Evolutionary conservation across 2,888 invertebrate genomes (phyloP).

Genomic region (Agriotes lineatus): DNA sequence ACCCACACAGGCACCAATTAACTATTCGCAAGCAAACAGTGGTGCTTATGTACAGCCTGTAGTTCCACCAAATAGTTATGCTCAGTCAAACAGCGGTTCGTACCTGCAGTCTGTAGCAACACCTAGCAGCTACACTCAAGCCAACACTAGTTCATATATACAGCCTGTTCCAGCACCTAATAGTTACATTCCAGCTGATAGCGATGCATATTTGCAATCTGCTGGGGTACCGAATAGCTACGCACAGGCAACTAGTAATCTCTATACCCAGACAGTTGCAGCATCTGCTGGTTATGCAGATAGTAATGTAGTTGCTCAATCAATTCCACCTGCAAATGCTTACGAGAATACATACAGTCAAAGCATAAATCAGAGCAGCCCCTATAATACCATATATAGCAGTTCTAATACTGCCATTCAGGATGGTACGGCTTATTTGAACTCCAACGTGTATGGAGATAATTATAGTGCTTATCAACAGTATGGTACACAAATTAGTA

Average conservation of each 20-base stretch:
- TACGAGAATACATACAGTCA: constrained; percentile 5
- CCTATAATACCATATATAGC: background rate
- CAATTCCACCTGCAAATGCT: background rate
- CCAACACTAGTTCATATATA: constrained; percentile 1
- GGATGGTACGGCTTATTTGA: background rate
- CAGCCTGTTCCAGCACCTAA: background rate
- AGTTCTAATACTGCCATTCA: background rate
- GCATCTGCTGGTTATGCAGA: background rate
- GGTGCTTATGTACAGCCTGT: background rate
- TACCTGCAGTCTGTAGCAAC: no score
- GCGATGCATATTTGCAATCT: no score
- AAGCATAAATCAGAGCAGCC: background rate
- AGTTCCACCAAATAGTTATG: background rate
- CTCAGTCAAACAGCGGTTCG: background rate
- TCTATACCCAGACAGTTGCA: background rate
- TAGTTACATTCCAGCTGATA: background rate
- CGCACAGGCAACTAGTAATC: background rate
- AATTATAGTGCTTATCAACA: constrained; percentile 5
- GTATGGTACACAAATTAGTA: background rate
- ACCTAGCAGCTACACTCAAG: background rate
- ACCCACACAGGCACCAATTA: background rate
- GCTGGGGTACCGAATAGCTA: background rate
- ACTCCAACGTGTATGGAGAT: background rate
- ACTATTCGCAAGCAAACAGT: constrained; percentile 6
- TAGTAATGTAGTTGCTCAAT: background rate